phyloP scores from a whole-genome alignment of 2,888 invertebrate genomes.

The Incurvaria masculella region DNA sequence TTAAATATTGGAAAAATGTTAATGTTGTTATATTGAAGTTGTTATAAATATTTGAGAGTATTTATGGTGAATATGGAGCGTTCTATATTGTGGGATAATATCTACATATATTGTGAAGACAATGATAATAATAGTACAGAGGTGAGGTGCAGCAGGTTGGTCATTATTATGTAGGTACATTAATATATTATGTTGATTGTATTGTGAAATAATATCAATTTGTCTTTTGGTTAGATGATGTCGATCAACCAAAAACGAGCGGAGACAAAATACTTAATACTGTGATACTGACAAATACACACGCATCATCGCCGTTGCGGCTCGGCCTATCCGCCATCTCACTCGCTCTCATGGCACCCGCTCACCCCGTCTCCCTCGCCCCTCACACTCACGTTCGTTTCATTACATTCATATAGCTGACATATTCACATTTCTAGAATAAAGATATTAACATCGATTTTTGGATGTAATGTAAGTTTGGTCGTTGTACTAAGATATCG shows the following conservation, averaged over 20 bases:
- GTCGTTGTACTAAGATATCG: neutral
- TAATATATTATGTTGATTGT: neutral
- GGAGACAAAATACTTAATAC: constrained; percentile 14
- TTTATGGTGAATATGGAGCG: constrained; percentile 37
- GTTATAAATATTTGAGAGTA: constrained; percentile 59
- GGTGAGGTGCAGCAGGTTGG: no score
- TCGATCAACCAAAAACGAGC: neutral
- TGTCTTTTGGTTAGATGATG: neutral
- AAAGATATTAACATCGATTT: neutral
- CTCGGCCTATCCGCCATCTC: constrained; percentile 4
- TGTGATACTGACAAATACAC: constrained; percentile 26
- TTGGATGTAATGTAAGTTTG: neutral
- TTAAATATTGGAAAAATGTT: constrained; percentile 47
- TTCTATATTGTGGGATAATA: neutral
- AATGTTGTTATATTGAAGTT: constrained; percentile 56
- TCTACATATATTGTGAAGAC: neutral
- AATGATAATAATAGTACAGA: neutral
- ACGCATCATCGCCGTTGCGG: constrained; percentile 11
- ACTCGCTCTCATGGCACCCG: constrained; percentile 1
- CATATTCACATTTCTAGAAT: neutral
- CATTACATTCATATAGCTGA: neutral
- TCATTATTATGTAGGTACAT: neutral
- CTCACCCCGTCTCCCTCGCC: constrained; percentile 7
- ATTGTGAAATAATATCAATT: neutral
- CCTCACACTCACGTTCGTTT: constrained; percentile 7